These are phyloP conservation scores for Aplodontia rufa DNA, from an alignment of 2,113 vertebrate species.

Conservation along the genomic window DNA sequence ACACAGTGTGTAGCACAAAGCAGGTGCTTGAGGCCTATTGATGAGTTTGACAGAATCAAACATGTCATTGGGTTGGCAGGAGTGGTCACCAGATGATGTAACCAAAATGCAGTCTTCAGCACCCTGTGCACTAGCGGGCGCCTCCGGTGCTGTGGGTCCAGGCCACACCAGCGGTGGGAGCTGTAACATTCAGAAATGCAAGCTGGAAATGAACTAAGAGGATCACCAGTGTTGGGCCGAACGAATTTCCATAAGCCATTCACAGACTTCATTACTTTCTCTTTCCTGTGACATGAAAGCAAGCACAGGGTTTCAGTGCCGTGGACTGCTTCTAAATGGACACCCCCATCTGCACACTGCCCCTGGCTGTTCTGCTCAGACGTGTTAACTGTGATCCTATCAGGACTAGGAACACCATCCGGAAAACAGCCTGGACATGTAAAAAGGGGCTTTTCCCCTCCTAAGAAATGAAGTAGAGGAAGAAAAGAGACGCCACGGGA, in stretches of 20 bases:
- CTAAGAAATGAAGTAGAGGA: background rate
- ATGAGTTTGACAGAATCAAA: background rate
- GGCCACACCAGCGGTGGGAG: background rate
- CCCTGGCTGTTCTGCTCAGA: background rate
- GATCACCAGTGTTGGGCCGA: background rate
- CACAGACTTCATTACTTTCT: background rate
- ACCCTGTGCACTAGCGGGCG: background rate
- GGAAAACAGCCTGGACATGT: background rate
- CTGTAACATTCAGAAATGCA: background rate
- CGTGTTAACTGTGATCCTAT: background rate
- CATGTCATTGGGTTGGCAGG: background rate
- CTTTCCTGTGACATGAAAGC: constrained; percentile 56
- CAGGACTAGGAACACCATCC: background rate
- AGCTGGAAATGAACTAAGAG: background rate
- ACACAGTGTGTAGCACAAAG: background rate
- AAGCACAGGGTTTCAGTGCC: constrained; percentile 10
- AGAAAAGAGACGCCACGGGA: background rate
- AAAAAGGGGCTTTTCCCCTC: background rate
- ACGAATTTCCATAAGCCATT: constrained; percentile 43
- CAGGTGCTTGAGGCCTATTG: background rate
- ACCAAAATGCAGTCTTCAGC: background rate
- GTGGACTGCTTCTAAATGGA: constrained; percentile 25
- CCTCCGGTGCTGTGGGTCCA: background rate
- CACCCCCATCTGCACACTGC: background rate
- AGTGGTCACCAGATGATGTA: background rate